phyloP scores from a whole-genome alignment of 2,113 vertebrate genomes.

The Rafetus swinhoei region DNA sequence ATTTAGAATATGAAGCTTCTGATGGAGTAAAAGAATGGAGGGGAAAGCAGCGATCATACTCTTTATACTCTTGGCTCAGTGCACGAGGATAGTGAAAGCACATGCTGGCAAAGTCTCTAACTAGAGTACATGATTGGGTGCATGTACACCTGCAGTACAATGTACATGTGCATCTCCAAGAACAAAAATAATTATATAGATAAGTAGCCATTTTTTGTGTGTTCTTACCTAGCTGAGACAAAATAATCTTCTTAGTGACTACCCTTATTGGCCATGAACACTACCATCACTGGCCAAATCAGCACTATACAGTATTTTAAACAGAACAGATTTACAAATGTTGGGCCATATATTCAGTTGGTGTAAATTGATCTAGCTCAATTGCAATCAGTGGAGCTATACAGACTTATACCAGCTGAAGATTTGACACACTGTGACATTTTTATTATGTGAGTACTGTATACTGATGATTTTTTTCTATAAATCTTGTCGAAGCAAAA shows the following conservation, averaged over 20 bases:
- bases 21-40: background rate
- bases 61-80: background rate
- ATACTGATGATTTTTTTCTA: background rate
- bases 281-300: background rate
- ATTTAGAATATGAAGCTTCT: background rate
- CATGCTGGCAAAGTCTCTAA: background rate
- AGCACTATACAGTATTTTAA: background rate
- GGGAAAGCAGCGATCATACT: background rate
- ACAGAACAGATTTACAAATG: background rate
- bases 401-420: background rate
- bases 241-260: background rate
- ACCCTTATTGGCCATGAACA: background rate
- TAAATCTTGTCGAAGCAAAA: too few species aligned
- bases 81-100: background rate
- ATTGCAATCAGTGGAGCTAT: background rate
- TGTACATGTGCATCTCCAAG: background rate
- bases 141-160: background rate
- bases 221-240: background rate
- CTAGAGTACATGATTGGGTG: background rate
- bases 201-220: background rate
- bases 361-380: slow-evolving; percentile 13
- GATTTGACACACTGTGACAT: background rate
- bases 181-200: accelerated
- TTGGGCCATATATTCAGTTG: slow-evolving; percentile 14
- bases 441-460: accelerated